These are phyloP conservation scores for Chaetodon auriga DNA, from an alignment of 2,113 vertebrate species.

Conservation along the genomic window DNA sequence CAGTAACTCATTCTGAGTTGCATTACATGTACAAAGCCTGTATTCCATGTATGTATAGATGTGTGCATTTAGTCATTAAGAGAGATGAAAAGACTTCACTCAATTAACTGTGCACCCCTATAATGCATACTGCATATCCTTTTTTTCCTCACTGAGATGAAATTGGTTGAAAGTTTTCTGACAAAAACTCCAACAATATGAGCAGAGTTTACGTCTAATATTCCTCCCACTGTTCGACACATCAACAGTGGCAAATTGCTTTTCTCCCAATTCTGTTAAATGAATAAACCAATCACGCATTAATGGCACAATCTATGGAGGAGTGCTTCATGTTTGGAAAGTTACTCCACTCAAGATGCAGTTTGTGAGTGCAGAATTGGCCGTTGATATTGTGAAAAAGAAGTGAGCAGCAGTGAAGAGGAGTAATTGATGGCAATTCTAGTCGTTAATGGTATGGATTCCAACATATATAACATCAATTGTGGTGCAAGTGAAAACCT, in stretches of 20 bases:
- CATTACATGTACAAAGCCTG: background rate
- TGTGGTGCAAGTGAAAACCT: background rate
- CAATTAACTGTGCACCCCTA: background rate
- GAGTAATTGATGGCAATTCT: background rate
- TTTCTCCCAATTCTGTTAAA: slow-evolving; percentile 34
- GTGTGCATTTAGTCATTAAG: background rate
- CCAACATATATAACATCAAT: background rate
- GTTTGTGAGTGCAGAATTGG: background rate
- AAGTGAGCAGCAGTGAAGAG: background rate
- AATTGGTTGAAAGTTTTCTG: background rate
- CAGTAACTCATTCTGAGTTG: background rate
- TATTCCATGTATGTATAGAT: background rate
- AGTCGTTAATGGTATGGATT: background rate
- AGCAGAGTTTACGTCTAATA: slow-evolving; percentile 7
- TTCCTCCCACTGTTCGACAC: slow-evolving; percentile 2
- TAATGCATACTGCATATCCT: background rate
- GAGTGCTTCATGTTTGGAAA: slow-evolving; percentile 18
- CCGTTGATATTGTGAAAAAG: slow-evolving; percentile 8
- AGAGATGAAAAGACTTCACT: background rate
- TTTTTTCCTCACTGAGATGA: background rate
- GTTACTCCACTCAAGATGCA: background rate
- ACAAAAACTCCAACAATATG: background rate
- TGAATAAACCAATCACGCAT: slow-evolving; percentile 34
- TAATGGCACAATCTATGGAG: slow-evolving; percentile 34
- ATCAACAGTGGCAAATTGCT: slow-evolving; percentile 26